Evolutionary conservation across 2,113 vertebrate species (phyloP).

Genomic region (Elanoides forficatus): DNA sequence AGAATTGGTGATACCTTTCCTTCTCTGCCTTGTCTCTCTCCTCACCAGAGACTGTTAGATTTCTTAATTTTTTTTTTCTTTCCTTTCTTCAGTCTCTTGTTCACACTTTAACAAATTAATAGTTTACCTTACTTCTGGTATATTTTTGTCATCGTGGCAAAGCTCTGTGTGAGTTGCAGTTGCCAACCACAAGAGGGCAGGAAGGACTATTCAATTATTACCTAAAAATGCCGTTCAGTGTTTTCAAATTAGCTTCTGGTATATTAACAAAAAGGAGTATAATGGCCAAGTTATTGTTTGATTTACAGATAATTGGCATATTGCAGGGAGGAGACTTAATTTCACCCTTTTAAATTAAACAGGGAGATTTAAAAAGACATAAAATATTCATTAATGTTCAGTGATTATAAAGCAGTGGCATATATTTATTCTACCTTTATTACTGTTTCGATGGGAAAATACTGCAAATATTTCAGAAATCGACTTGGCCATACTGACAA

Average conservation of each 20-base stretch:
- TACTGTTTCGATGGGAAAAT: slow-evolving; percentile 87
- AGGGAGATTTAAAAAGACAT: slow-evolving; percentile 92
- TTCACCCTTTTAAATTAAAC: slow-evolving; percentile 92
- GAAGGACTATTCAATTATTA: slow-evolving; percentile 77
- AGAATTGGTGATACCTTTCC: rapidly evolving
- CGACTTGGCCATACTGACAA: slow-evolving; percentile 86
- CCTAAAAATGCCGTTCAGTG: slow-evolving; percentile 68
- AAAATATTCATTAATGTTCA: slow-evolving; percentile 94
- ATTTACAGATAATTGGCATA: slow-evolving; percentile 92
- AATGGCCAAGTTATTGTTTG: slow-evolving; percentile 94
- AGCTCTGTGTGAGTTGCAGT: slow-evolving; percentile 49
- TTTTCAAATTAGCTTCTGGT: slow-evolving; percentile 85
- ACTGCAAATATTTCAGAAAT: slow-evolving; percentile 88
- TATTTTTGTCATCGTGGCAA: neutral
- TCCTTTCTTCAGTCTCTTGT: neutral
- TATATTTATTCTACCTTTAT: slow-evolving; percentile 86
- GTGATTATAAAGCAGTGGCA: slow-evolving; percentile 86
- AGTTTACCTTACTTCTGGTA: neutral
- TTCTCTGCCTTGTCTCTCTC: neutral
- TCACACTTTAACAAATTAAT: slow-evolving; percentile 34
- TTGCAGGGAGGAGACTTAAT: slow-evolving; percentile 87
- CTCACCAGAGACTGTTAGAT: neutral
- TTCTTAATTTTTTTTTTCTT: neutral
- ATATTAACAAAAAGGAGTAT: slow-evolving; percentile 87
- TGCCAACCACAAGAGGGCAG: slow-evolving; percentile 79